Base-by-base conservation (phyloP, 2,888 invertebrate species). In the Coleophora flavipennella region DNA sequence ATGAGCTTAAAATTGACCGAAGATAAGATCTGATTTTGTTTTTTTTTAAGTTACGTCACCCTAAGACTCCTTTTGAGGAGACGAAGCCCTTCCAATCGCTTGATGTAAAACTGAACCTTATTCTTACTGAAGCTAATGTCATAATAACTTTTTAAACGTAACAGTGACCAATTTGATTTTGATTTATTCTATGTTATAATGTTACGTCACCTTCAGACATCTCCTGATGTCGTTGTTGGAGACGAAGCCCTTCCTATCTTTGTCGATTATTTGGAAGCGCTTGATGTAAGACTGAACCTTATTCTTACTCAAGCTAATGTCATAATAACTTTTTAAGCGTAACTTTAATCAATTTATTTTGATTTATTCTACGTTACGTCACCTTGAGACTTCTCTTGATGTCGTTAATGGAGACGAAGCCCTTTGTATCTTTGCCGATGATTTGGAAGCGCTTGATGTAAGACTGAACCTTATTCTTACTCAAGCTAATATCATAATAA, bases 321-420 rank as follows among this genome's bases (percentile, higher is more conserved):
- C n/a, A n/a, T n/a, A n/a, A n/a, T n/a, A n/a, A n/a, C n/a, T n/a
- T n/a, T n/a, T n/a, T n/a, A n/a, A n/a, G n/a, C n/a, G n/a, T n/a
- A n/a, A n/a, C n/a, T n/a, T n/a, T n/a, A n/a, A n/a, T n/a, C n/a
- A n/a, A n/a, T n/a, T n/a, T n/a, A n/a, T n/a, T n/a, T n/a, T n/a
- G n/a, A n/a, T n/a, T n/a, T n/a, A n/a, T n/a, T n/a, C n/a, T n/a
- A n/a, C n/a, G n/a, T 13, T 9, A 39, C 43, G 35, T 43, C 43
- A 98, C 98, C 93, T 98, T 97, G 43, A 99, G 90, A 70, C 96
- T 95, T 65, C 95, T 89, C 52, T 98, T 88, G 51, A 99, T 94
- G 69, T 99, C 99, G 71, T 97, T 98, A 58, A 99, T 94, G 14
- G 99, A 98, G 44, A 99, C 97, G 77, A 94, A 99, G 54, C 99